Evolutionary conservation across 2,113 vertebrate species (phyloP).

Genomic region (Protomyctophum bolini): DNA sequence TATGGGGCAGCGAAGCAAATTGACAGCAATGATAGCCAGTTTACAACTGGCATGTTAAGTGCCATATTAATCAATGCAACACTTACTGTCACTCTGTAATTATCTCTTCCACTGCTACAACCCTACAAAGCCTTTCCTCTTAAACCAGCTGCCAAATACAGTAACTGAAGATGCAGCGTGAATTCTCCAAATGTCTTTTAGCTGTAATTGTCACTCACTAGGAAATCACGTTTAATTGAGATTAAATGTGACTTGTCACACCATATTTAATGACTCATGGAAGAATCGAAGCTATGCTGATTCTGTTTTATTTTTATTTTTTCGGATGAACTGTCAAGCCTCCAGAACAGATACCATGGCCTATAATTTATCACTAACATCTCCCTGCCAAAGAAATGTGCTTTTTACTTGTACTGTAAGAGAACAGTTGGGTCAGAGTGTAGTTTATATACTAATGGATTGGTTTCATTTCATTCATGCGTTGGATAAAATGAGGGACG

Average conservation of each 20-base stretch:
- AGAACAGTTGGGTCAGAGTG: conserved; percentile 19
- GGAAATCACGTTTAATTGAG: not conserved
- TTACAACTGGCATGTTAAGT: not conserved
- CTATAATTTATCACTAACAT: not conserved
- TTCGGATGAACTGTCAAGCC: too few species aligned
- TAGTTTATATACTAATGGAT: conserved; percentile 1
- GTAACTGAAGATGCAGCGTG: too few species aligned
- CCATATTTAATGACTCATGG: not conserved
- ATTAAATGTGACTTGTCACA: not conserved
- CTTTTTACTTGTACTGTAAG: conserved; percentile 41
- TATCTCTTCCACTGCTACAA: too few species aligned
- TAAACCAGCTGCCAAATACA: too few species aligned
- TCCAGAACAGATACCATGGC: too few species aligned
- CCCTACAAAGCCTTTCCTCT: too few species aligned
- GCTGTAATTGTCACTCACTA: too few species aligned
- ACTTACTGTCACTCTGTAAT: too few species aligned
- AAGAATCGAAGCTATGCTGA: too few species aligned
- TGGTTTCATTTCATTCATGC: conserved; percentile 22
- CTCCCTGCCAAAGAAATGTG: conserved; percentile 5
- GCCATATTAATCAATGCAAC: too few species aligned
- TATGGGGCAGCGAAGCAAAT: not conserved
- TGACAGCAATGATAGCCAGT: not conserved
- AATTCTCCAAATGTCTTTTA: too few species aligned
- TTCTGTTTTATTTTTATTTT: too few species aligned
- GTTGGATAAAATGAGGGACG: conserved; percentile 10